Evolutionary conservation across 2,113 vertebrate genomes (phyloP).

Genomic region (Ranitomeya imitator): DNA sequence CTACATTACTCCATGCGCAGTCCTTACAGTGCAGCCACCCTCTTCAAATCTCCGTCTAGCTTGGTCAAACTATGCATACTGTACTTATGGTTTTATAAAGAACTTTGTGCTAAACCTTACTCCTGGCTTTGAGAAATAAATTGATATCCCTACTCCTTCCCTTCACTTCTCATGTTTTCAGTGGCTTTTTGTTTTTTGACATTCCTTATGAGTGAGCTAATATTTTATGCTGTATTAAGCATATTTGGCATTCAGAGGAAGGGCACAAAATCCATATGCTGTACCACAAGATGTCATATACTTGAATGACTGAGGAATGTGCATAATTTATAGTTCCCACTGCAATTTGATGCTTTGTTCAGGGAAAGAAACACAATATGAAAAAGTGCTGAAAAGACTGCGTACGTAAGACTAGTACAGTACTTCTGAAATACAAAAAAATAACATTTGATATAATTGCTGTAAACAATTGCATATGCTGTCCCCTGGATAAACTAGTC

Average conservation of each 20-base stretch:
- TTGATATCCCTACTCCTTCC: background rate
- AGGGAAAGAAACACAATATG: background rate
- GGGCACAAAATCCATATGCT: background rate
- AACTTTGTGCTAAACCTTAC: background rate
- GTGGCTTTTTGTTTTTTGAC: background rate
- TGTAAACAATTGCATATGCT: background rate
- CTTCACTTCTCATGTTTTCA: background rate
- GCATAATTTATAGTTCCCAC: background rate
- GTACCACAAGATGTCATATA: background rate
- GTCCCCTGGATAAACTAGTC: background rate
- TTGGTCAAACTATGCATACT: background rate
- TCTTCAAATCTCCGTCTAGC: background rate
- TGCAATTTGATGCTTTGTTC: background rate
- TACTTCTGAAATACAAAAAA: background rate
- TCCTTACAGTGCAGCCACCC: background rate
- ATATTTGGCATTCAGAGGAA: background rate
- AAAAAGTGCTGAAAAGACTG: background rate
- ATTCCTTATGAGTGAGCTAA: background rate
- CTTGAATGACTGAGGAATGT: background rate
- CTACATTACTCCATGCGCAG: background rate
- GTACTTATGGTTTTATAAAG: background rate
- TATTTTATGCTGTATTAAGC: background rate
- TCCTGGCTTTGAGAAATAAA: background rate
- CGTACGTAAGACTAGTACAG: background rate
- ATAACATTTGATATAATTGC: background rate